These are phyloP conservation scores for Drosophila lutescens DNA, from an alignment of 2,888 invertebrate genomes.

Conservation along the genomic window DNA sequence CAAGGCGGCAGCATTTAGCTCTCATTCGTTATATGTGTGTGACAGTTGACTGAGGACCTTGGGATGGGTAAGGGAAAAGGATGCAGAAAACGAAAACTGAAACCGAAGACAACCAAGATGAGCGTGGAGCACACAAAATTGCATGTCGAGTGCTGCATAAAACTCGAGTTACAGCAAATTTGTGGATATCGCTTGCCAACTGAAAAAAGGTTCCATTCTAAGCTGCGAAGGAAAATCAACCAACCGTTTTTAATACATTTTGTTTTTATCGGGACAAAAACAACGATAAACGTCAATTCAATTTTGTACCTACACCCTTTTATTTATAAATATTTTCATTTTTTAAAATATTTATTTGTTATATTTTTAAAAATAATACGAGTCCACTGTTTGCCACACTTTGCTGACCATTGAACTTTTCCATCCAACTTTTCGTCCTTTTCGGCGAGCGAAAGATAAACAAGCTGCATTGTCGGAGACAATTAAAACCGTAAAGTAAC, in stretches of 20 bases:
- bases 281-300: neutral
- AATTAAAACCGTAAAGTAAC: constrained; percentile 74
- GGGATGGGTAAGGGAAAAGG: constrained; percentile 1
- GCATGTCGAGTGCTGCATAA: constrained; percentile 71
- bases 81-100: constrained; percentile 47
- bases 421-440: neutral
- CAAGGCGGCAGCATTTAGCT: constrained; percentile 44
- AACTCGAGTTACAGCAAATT: constrained; percentile 69
- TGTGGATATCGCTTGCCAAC: constrained; percentile 40
- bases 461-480: constrained; percentile 59
- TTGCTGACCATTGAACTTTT: constrained; percentile 32
- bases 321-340: neutral
- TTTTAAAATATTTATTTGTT: neutral
- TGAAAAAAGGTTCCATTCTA: constrained; percentile 4
- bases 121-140: constrained; percentile 60
- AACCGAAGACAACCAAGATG: constrained; percentile 59
- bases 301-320: too few species aligned
- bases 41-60: constrained; percentile 42
- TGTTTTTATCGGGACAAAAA: constrained; percentile 39
- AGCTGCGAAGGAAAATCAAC: constrained; percentile 2
- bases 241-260: constrained; percentile 26
- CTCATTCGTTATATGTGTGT: constrained; percentile 43
- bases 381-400: constrained; percentile 2
- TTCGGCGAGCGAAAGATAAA: constrained; percentile 43
- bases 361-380: neutral